These are phyloP conservation scores for Drosophila lacicola DNA, from an alignment of 2,888 invertebrate species.

Conservation along the genomic window DNA sequence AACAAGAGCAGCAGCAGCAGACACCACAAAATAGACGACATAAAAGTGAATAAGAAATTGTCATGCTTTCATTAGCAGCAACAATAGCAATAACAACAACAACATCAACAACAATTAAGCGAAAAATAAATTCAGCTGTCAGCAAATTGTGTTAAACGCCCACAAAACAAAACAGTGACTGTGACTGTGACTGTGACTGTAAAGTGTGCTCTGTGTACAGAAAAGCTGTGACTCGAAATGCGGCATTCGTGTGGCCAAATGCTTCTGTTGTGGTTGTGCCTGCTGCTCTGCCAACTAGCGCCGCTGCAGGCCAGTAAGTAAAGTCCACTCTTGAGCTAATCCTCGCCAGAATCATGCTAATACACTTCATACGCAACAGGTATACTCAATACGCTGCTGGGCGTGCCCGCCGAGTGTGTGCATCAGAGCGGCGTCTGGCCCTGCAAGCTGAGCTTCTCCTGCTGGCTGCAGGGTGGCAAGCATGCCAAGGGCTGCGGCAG, in stretches of 20 bases:
- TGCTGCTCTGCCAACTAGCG: conserved; percentile 46
- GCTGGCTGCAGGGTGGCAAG: conserved; percentile 91
- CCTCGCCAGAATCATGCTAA: conserved; percentile 1
- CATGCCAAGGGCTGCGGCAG: conserved; percentile 89
- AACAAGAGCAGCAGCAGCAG: conserved; percentile 14
- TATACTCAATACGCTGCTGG: conserved; percentile 83
- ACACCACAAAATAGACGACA: conserved; percentile 33
- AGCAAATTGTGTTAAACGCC: conserved; percentile 53
- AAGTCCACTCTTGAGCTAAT: neutral
- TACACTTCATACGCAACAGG: conserved; percentile 55
- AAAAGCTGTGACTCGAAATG: conserved; percentile 46
- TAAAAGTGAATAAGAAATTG: conserved; percentile 71
- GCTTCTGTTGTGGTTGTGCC: conserved; percentile 44
- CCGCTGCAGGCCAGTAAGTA: conserved; percentile 65
- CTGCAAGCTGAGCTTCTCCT: conserved; percentile 90
- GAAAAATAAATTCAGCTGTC: conserved; percentile 37
- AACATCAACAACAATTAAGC: conserved; percentile 24
- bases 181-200: conserved; percentile 11
- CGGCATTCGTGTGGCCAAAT: conserved; percentile 32
- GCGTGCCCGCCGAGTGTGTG: conserved; percentile 84
- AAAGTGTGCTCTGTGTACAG: conserved; percentile 6
- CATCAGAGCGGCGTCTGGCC: conserved; percentile 87
- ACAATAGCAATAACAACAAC: conserved; percentile 31
- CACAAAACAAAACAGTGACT: conserved; percentile 24
- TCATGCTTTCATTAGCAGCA: conserved; percentile 79